A percentile compares a stretch with the other conserved stretches of the same genome.
These are phyloP conservation scores for Emydocephalus ijimae DNA, from an alignment of 2,113 vertebrate genomes.

Conservation along the genomic window DNA sequence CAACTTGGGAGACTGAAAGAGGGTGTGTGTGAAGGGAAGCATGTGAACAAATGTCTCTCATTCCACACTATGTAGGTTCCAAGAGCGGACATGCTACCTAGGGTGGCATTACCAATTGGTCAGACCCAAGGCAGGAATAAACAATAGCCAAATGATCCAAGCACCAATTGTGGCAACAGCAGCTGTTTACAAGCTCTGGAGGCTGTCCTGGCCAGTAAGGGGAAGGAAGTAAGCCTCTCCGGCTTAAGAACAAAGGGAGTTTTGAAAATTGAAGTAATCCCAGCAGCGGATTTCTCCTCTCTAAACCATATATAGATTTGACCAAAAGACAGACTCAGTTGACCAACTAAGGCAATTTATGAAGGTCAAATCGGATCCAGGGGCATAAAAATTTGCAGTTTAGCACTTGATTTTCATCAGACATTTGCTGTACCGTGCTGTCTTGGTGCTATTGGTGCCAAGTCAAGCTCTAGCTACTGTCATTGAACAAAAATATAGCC, in stretches of 20 bases:
- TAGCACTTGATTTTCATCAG: accelerated
- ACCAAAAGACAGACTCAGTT: neutral
- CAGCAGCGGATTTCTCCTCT: neutral
- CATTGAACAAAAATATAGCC: neutral
- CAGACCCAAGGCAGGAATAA: neutral
- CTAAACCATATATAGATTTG: neutral
- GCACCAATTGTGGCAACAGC: constrained; percentile 41
- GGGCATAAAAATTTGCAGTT: neutral
- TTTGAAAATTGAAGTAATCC: constrained; percentile 52
- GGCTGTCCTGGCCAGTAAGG: constrained; percentile 41
- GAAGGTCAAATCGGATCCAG: neutral
- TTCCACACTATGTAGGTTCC: neutral
- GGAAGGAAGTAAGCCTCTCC: constrained; percentile 50
- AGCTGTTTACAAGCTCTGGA: constrained; percentile 37
- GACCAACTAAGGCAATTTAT: constrained; percentile 36
- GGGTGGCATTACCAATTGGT: neutral
- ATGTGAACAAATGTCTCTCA: neutral
- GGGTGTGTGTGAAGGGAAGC: neutral
- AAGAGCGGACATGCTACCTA: neutral
- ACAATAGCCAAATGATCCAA: constrained; percentile 22
- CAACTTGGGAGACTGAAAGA: neutral
- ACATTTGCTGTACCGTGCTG: neutral
- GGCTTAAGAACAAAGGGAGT: constrained; percentile 52
- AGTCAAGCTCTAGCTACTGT: neutral
- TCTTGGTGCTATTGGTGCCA: neutral